These are phyloP conservation scores for Calcarius lapponicus DNA, from an alignment of 2,797 vertebrate genomes.

Conservation along the genomic window DNA sequence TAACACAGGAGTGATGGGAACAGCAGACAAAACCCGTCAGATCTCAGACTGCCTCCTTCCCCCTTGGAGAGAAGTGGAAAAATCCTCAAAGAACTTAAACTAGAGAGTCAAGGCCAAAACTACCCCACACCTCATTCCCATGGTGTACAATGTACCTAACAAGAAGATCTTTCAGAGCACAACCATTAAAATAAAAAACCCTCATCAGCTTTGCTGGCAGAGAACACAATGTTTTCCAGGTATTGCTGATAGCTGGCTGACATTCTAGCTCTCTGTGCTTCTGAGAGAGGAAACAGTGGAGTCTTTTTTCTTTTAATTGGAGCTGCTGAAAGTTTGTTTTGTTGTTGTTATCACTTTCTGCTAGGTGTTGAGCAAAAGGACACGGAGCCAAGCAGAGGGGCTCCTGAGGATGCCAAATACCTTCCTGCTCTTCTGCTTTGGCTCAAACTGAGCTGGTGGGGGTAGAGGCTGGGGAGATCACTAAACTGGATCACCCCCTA, in stretches of 20 bases:
- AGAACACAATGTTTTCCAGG: background rate
- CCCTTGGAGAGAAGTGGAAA: background rate
- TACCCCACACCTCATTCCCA: slow-evolving; percentile 13
- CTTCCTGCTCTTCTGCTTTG: background rate
- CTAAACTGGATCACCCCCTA: background rate
- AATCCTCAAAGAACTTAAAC: background rate
- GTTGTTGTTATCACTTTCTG: slow-evolving; percentile 31
- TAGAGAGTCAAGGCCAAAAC: background rate
- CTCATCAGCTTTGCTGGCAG: slow-evolving; percentile 27
- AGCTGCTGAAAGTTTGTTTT: slow-evolving; percentile 27
- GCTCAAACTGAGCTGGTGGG: background rate
- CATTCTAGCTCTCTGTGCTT: background rate
- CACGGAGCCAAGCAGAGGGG: background rate
- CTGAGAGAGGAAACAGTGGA: slow-evolving; percentile 2
- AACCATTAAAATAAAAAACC: background rate
- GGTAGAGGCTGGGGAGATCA: background rate
- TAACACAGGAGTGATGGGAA: background rate
- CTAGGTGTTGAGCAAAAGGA: background rate
- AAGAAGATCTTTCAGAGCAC: slow-evolving; percentile 34
- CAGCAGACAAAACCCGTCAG: background rate
- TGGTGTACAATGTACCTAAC: slow-evolving; percentile 25
- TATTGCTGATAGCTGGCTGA: slow-evolving; percentile 19
- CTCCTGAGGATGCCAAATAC: background rate
- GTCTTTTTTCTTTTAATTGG: slow-evolving; percentile 30
- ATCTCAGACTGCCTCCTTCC: accelerated